These are phyloP conservation scores for Rousettus leschenaultii DNA, from an alignment of 2,113 vertebrate genomes.

Conservation along the genomic window DNA sequence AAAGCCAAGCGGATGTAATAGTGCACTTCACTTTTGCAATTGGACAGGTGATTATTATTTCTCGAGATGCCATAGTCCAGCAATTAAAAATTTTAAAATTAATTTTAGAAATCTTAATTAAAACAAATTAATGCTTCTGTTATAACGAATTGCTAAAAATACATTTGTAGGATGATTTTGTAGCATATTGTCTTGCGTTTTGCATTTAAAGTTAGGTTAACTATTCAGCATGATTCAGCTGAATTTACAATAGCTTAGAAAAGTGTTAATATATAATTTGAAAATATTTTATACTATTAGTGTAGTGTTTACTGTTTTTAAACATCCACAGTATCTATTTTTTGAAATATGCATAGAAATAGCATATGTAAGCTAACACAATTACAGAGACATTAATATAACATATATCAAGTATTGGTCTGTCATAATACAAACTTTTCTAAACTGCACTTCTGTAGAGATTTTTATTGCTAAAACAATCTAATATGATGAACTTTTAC, in stretches of 20 bases:
- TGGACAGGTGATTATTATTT: conserved; percentile 78
- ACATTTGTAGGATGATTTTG: conserved; percentile 49
- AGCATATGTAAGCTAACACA: conserved; percentile 24
- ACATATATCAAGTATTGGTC: background rate
- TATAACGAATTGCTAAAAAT: conserved; percentile 72
- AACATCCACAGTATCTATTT: conserved; percentile 13
- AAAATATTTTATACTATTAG: conserved; percentile 51
- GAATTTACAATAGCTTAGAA: conserved; percentile 64
- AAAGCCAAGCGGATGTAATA: conserved; percentile 61
- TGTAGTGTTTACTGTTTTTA: background rate
- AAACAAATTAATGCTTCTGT: conserved; percentile 66
- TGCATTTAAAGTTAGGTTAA: conserved; percentile 62
- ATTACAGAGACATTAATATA: background rate
- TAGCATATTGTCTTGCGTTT: conserved; percentile 67
- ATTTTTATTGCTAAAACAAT: background rate
- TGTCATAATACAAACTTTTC: background rate
- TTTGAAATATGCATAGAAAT: conserved; percentile 59
- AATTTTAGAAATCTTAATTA: conserved; percentile 81
- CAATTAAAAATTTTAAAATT: conserved; percentile 78
- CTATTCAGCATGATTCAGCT: background rate
- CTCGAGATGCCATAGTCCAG: conserved; percentile 65
- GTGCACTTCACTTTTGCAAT: conserved; percentile 64
- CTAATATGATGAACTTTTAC: background rate
- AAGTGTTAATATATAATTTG: conserved; percentile 47
- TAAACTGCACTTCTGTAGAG: background rate